Evolutionary conservation across 2,888 invertebrate genomes (phyloP), one percentile per base, ranked within the genome.

Genomic region (Xestia ashworthii): DNA sequence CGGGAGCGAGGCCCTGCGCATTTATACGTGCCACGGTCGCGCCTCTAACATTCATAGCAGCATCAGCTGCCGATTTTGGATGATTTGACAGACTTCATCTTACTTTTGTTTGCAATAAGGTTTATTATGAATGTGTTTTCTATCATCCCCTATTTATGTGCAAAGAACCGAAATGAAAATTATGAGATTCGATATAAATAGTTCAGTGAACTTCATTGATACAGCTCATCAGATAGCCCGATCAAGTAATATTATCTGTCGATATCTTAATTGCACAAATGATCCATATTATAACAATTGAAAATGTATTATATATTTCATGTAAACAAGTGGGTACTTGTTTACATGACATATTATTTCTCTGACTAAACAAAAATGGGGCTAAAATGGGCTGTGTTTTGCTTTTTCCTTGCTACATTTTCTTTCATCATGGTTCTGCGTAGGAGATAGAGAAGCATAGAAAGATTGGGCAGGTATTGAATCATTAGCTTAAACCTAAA

Each of bases 21-120:
- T 96, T 95, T 96, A 96, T 96, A 96, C 91, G 92, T 78, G 81
- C 91, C 84, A 78, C 78, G 84, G 82, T 83, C 80, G 83, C 81
- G 89, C 82, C 89, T 92, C 90, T 88, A 87, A 89, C 88, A 88
- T 91, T 85, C 86, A 84, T 75, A 89, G 87, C 85, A 74, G 81
- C 50, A 50, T 50, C 50, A 50, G 22, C 87, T 82, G 87, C 82
- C 78, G 88, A 87, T 32, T 32, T 32, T 32, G 32, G 32, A 32
- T 32, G 1, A 32, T 84, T 89, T 86, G 81, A 80, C 85, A 84
- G 75, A 76, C 67, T 74, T 74, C 81, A 82, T 82, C 46, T 64
- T 69, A 74, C 58, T 76, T 64, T 74, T 48, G 50, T 69, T 68
- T 50, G 41, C 25, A 55, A 69, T 58, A 38, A 48, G 12, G n/a